Conservation (phyloP, 2,888 invertebrate species). For the Machimus rusticus region DNA sequence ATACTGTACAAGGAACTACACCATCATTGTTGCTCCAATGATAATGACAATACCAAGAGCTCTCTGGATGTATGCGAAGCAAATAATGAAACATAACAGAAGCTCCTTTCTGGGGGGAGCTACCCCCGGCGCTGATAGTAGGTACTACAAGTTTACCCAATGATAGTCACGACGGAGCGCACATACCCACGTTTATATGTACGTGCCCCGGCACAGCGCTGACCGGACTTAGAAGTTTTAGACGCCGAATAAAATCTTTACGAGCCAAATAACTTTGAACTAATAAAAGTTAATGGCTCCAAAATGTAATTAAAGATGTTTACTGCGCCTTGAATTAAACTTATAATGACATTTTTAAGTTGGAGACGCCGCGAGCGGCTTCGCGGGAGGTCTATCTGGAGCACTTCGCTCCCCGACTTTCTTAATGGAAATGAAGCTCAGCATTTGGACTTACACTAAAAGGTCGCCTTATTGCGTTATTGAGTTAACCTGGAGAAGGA, state of each 20-base stretch:
- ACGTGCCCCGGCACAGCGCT: neutral
- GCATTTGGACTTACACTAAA: neutral
- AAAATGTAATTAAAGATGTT: constrained; percentile 34
- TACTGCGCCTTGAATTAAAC: constrained; percentile 7
- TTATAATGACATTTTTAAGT: neutral
- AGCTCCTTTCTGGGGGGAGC: constrained; percentile 32
- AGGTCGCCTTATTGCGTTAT: neutral
- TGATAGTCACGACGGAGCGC: constrained; percentile 32
- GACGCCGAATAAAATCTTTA: constrained; percentile 30
- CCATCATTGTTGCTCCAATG: constrained; percentile 39
- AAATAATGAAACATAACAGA: constrained; percentile 40
- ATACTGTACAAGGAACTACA: constrained; percentile 39
- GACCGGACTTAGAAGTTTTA: constrained; percentile 37
- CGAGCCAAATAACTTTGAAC: constrained; percentile 30
- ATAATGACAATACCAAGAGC: constrained; percentile 41
- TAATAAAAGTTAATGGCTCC: constrained; percentile 34
- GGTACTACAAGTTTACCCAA: constrained; percentile 38
- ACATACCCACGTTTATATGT: constrained; percentile 8
- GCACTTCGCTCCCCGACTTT: neutral
- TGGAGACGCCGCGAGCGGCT: neutral
- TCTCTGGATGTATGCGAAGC: constrained; percentile 12
- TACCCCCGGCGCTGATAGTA: constrained; percentile 29
- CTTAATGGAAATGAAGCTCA: neutral
- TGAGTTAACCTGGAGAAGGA: neutral
- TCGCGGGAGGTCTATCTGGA: neutral